Conservation (phyloP, 2,113 vertebrate genomes). For the Ahaetulla prasina region DNA sequence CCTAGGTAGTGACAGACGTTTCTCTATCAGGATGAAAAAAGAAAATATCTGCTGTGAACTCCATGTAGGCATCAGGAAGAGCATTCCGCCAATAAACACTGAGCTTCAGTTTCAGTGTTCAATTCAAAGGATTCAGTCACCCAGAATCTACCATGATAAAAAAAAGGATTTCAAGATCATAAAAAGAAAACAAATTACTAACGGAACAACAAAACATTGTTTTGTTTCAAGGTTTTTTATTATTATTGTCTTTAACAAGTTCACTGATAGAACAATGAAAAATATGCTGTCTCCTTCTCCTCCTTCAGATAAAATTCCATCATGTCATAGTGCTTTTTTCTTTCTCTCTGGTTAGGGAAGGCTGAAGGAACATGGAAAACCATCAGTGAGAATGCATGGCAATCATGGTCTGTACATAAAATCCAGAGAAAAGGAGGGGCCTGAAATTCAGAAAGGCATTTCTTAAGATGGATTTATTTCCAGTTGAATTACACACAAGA, state of each 20-base stretch:
- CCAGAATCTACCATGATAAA: background rate
- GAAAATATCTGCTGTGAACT: background rate
- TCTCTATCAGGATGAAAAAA: background rate
- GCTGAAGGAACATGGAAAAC: background rate
- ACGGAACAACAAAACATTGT: background rate
- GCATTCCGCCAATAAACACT: background rate
- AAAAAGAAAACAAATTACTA: background rate
- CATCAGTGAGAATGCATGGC: background rate
- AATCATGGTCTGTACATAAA: background rate
- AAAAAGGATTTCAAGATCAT: background rate
- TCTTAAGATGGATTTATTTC: background rate
- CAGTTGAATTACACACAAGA: background rate
- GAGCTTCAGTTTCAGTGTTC: too few relatives aligned
- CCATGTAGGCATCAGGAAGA: background rate
- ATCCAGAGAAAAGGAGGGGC: background rate
- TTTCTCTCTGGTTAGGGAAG: background rate
- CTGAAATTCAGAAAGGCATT: background rate
- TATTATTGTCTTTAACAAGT: background rate
- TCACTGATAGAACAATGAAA: background rate
- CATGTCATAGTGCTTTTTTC: background rate
- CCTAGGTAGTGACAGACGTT: background rate
- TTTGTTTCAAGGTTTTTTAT: background rate
- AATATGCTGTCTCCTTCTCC: background rate
- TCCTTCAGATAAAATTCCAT: background rate
- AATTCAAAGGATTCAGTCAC: too few relatives aligned